Base-by-base conservation (phyloP, 2,797 vertebrate genomes). In the Paguma larvata region DNA sequence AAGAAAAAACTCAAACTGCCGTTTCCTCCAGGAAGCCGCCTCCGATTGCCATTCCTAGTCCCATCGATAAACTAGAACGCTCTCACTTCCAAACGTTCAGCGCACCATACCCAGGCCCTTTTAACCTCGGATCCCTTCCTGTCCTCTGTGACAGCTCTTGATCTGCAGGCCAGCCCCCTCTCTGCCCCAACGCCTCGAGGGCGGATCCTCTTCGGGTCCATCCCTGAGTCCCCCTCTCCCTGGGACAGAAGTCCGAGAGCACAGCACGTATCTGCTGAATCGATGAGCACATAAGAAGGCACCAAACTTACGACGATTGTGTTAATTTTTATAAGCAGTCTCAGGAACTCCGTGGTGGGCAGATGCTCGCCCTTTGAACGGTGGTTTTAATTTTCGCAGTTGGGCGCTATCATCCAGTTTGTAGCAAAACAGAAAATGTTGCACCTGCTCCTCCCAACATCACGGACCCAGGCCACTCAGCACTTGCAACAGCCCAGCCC, bases 1-100 rank as follows among this genome's bases (percentile, higher is more conserved):
- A 23, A 70, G 78, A 78, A 32, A 27, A 46, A 51, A 13, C 46
- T 85, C 51, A 11, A 82, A 85, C 44, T 65, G 73, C 91, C 21
- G 12, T 85, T 62, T 93, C 87, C 89, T 94, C 89, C 44, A 68
- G 70, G 93, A 73, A 83, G 89, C 30, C 4, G 5, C 70, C 68
- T 27, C 34, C 9, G 67, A 88, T 16, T 1, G n/a, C 90, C 85
- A 13, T 13, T n/a, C 48, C 91, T n/a, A 13, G 41, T 32, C 41
- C 83, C 34, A 13, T 16, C 32, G 4, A 32, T 7, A 3, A 30
- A 46, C 10, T 32, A 13, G 6, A n/a, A 78, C 53, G 21, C 46
- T 68, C 44, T 78, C 82, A 25, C 5, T 59, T 63, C 18, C 63
- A 51, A 32, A 41, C 34, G 44, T 23, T 25, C 32, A 19, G 62